Conservation (phyloP, 2,113 vertebrate species). For the Mesocricetus auratus region DNA sequence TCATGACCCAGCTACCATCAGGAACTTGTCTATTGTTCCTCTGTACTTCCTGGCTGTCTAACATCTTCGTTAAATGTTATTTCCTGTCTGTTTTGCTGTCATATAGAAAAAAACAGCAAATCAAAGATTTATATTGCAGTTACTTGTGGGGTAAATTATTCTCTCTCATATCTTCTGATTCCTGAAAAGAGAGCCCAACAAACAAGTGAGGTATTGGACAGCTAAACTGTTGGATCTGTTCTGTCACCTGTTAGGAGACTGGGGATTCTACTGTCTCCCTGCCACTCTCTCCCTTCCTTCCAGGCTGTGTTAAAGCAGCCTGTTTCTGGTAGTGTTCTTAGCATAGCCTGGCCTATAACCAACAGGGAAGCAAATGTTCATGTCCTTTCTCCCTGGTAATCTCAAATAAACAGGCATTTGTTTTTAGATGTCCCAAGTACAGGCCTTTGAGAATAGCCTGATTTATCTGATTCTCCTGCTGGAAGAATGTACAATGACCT, state of each 20-base stretch:
- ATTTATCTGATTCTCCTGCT: background rate
- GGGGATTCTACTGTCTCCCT: background rate
- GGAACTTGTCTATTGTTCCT: constrained; percentile 1
- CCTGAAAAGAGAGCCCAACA: constrained; percentile 34
- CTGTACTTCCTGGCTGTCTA: background rate
- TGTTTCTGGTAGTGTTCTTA: background rate
- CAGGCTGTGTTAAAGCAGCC: background rate
- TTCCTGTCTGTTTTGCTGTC: constrained; percentile 30
- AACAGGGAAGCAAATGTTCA: constrained; percentile 50
- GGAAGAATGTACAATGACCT: background rate
- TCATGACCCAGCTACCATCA: background rate
- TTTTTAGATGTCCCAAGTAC: constrained; percentile 58
- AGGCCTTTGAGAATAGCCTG: background rate
- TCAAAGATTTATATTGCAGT: constrained; percentile 36
- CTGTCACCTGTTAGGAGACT: background rate
- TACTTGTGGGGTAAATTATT: background rate
- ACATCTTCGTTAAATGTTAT: background rate
- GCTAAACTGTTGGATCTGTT: background rate
- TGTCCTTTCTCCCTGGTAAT: constrained; percentile 42
- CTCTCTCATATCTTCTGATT: background rate
- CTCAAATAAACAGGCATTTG: constrained; percentile 27
- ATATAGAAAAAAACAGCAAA: constrained; percentile 8
- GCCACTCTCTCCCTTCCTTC: background rate
- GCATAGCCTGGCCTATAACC: background rate
- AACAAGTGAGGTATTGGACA: background rate